Conservation (phyloP, 2,797 vertebrate genomes). For the Sphenopsis melanotis region DNA sequence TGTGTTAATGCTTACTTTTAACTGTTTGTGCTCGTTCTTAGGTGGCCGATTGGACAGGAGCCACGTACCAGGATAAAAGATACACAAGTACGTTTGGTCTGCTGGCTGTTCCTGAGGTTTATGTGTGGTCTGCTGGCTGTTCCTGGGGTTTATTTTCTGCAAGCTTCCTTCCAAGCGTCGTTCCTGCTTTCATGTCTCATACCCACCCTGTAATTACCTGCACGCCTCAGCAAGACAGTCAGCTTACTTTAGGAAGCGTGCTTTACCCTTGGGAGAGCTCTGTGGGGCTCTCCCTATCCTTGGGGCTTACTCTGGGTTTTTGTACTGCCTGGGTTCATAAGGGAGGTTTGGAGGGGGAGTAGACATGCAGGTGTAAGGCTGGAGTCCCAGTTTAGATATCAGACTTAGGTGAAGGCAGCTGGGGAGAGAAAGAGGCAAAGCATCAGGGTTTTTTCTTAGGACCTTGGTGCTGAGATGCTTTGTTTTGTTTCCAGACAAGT, state of each 20-base stretch:
- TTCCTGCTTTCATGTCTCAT: not conserved
- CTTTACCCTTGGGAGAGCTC: not conserved
- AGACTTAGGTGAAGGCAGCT: not conserved
- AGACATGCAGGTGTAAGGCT: not conserved
- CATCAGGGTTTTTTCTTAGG: rapidly evolving
- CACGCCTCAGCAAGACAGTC: not conserved
- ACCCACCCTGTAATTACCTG: not conserved
- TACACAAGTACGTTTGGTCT: conserved; percentile 88
- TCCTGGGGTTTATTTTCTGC: not conserved
- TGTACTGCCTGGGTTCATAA: not conserved
- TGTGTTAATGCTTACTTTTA: not conserved
- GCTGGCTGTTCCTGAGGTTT: not conserved
- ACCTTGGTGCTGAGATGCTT: not conserved
- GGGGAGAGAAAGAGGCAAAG: not conserved
- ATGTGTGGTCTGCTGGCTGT: conserved; percentile 27
- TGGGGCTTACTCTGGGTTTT: not conserved
- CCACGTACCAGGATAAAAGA: conserved; percentile 98
- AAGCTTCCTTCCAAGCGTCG: not conserved
- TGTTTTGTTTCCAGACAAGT: conserved; percentile 84
- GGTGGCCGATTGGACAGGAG: conserved; percentile 98
- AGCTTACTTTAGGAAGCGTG: not conserved
- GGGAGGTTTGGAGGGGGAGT: not conserved
- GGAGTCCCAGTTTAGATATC: rapidly evolving
- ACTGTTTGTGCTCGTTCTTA: conserved; percentile 48
- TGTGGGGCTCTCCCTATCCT: not conserved